Conservation (phyloP, 2,113 vertebrate species). For the Rhinolophus sinicus region DNA sequence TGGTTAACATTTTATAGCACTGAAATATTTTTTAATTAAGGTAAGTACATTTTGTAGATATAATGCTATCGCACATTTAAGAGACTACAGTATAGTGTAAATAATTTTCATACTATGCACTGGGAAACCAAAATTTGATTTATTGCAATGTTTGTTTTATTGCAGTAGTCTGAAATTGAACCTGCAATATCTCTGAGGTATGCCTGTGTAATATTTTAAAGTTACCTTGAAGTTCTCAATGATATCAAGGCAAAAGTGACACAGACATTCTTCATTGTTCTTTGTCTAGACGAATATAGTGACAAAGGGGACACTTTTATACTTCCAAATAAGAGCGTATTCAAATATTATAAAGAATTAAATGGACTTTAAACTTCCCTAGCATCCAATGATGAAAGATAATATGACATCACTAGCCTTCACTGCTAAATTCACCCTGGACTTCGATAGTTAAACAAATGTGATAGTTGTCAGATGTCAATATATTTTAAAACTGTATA, state of each 20-base stretch:
- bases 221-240: neutral
- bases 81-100: neutral
- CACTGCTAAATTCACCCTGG: neutral
- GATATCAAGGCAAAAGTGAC: neutral
- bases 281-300: neutral
- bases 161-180: neutral
- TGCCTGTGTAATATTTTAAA: neutral
- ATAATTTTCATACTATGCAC: neutral
- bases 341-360: neutral
- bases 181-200: neutral
- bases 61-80: neutral
- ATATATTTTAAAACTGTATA: neutral
- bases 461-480: neutral
- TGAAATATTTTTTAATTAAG: neutral
- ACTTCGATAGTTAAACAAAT: conserved; percentile 28
- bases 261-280: neutral
- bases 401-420: neutral
- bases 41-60: neutral
- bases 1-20: neutral
- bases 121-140: neutral
- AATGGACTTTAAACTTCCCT: neutral
- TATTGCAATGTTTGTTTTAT: neutral
- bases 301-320: neutral
- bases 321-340: neutral
- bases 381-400: neutral